phyloP scores from a whole-genome alignment of 2,888 invertebrate genomes.

The Phengaris arion region DNA sequence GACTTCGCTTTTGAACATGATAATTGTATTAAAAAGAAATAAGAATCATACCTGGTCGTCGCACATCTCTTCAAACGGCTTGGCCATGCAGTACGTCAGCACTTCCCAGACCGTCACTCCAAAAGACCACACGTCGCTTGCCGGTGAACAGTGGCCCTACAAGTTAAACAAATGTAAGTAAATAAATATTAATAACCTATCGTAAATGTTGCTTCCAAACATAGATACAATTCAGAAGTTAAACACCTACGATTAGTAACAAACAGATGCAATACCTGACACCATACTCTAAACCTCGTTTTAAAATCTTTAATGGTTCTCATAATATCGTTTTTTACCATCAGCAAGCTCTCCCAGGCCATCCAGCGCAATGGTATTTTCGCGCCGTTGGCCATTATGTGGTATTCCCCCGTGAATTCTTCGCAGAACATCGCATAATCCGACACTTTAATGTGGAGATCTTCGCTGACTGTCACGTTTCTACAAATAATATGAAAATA shows the following conservation, averaged over 20 bases:
- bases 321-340: slow-evolving; percentile 76
- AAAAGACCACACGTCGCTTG: slow-evolving; percentile 95
- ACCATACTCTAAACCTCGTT: no score
- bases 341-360: slow-evolving; percentile 93
- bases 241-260: no score
- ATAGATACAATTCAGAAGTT: no score
- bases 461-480: slow-evolving; percentile 91
- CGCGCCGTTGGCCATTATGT: slow-evolving; percentile 89
- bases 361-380: slow-evolving; percentile 94
- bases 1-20: no score
- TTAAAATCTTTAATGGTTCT: no score
- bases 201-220: no score
- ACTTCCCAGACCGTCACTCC: slow-evolving; percentile 95
- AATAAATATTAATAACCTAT: not conserved
- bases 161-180: slow-evolving; percentile 39
- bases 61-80: slow-evolving; percentile 89
- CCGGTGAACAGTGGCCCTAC: slow-evolving; percentile 92
- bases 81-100: slow-evolving; percentile 87
- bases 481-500: slow-evolving; percentile 60
- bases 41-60: slow-evolving; percentile 85
- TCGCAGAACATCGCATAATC: slow-evolving; percentile 93
- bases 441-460: slow-evolving; percentile 88
- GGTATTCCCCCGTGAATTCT: slow-evolving; percentile 89
- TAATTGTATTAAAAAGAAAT: not conserved
- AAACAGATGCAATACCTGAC: no score